Conservation (phyloP, 2,797 vertebrate species). For the Enoplosus armatus region DNA sequence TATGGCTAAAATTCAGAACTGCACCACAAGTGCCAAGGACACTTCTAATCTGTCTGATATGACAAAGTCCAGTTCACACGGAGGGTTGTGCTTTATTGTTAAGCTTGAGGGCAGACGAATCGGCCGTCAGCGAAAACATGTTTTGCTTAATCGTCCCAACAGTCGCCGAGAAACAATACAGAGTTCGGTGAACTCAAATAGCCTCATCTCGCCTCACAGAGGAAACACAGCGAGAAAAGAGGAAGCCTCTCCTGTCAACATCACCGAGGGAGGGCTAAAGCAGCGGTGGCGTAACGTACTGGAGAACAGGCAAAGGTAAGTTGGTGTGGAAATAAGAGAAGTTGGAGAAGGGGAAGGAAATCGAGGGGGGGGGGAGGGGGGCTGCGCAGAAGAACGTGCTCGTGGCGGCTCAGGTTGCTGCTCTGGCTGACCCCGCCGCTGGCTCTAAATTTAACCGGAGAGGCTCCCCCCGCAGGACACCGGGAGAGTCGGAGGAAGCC, state of each 20-base stretch:
- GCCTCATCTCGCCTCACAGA: slow-evolving; percentile 14
- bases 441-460: slow-evolving; percentile 66
- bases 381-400: not conserved
- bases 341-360: not conserved
- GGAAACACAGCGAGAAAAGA: slow-evolving; percentile 47
- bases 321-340: not conserved
- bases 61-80: not conserved
- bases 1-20: not conserved
- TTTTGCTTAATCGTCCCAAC: not conserved
- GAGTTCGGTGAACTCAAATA: slow-evolving; percentile 49
- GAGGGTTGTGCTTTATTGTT: not conserved
- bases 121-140: not conserved
- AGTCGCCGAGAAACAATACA: slow-evolving; percentile 21
- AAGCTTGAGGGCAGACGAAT: slow-evolving; percentile 34
- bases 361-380: not conserved
- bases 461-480: slow-evolving; percentile 42
- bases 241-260: slow-evolving; percentile 50
- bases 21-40: not conserved
- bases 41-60: not conserved
- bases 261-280: not conserved
- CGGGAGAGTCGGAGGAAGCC: slow-evolving; percentile 21
- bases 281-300: not conserved
- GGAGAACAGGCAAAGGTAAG: not conserved
- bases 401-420: slow-evolving; percentile 31
- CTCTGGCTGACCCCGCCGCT: slow-evolving; percentile 9